These are phyloP conservation scores for Glossophaga mutica DNA, from an alignment of 2,797 vertebrate species.

Conservation along the genomic window DNA sequence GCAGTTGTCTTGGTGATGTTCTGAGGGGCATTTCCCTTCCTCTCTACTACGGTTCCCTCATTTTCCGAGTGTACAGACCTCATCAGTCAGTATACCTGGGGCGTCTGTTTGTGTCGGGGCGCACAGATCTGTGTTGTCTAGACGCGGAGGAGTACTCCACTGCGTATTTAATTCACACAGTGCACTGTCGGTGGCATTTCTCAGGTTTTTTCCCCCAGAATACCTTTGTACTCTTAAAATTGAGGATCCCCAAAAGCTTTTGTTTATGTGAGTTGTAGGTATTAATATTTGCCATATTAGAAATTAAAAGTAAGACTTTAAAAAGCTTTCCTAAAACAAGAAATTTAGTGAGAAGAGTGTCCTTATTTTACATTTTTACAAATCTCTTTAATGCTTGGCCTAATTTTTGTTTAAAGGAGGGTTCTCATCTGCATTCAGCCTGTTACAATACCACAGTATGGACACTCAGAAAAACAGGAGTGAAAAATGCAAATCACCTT, in stretches of 20 bases:
- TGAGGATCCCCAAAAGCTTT: not conserved
- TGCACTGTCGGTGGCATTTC: not conserved
- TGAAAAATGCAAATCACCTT: not conserved
- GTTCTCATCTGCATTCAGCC: not conserved
- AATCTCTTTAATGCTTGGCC: not conserved
- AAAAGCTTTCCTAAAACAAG: not conserved
- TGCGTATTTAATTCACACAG: not conserved
- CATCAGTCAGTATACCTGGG: not conserved
- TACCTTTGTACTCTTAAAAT: not conserved
- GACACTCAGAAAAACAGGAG: not conserved
- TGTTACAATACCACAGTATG: not conserved
- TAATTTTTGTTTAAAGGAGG: not conserved
- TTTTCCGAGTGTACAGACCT: not conserved
- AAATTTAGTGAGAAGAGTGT: not conserved
- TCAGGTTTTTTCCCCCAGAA: not conserved
- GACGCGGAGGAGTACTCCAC: not conserved
- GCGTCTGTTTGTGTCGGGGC: not conserved
- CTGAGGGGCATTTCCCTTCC: not conserved
- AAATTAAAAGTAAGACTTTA: slow-evolving; percentile 21
- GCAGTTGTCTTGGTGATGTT: not conserved
- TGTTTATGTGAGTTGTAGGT: slow-evolving; percentile 1
- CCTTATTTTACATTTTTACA: not conserved
- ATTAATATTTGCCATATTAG: not conserved
- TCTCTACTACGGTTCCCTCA: not conserved
- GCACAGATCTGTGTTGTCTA: not conserved